phyloP scores from a whole-genome alignment of 2,797 vertebrate species.

The Eupleurogrammus muticus region DNA sequence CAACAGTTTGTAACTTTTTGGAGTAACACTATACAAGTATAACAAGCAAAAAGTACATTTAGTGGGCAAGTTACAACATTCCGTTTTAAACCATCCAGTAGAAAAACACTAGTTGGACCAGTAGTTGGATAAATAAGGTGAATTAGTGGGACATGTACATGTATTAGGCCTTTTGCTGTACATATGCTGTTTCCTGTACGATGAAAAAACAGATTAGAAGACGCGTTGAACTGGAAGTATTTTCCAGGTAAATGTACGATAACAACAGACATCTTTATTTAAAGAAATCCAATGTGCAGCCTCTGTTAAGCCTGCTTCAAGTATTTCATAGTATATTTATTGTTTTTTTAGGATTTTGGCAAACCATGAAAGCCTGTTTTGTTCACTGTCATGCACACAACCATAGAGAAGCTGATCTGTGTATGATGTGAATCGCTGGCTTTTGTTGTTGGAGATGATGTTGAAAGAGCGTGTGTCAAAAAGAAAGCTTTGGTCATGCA shows the following conservation, averaged over 20 bases:
- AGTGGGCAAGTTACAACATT: constrained; percentile 85
- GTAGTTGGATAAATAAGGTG: constrained; percentile 10
- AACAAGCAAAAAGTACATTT: constrained; percentile 83
- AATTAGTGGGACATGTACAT: constrained; percentile 44
- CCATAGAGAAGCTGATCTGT: constrained; percentile 65
- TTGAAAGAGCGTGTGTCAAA: constrained; percentile 27
- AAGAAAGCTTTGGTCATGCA: constrained; percentile 60
- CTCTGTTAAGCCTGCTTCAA: constrained; percentile 5
- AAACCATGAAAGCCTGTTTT: constrained; percentile 60
- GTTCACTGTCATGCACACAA: constrained; percentile 91
- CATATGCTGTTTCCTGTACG: constrained; percentile 8
- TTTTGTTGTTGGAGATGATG: constrained; percentile 43
- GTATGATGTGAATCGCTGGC: constrained; percentile 33
- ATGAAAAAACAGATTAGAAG: constrained; percentile 7
- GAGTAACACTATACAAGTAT: constrained; percentile 63
- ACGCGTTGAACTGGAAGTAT: neutral
- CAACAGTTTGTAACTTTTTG: constrained; percentile 63
- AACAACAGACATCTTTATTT: constrained; percentile 45
- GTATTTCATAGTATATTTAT: constrained; percentile 36
- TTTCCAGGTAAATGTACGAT: constrained; percentile 34
- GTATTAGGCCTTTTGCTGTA: constrained; percentile 35
- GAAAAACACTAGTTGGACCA: constrained; percentile 25
- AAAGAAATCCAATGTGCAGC: constrained; percentile 32
- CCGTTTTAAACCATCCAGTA: constrained; percentile 74
- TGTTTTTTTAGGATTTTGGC: constrained; percentile 39